phyloP scores from a whole-genome alignment of 2,888 invertebrate genomes.

The Drosophila merina region DNA sequence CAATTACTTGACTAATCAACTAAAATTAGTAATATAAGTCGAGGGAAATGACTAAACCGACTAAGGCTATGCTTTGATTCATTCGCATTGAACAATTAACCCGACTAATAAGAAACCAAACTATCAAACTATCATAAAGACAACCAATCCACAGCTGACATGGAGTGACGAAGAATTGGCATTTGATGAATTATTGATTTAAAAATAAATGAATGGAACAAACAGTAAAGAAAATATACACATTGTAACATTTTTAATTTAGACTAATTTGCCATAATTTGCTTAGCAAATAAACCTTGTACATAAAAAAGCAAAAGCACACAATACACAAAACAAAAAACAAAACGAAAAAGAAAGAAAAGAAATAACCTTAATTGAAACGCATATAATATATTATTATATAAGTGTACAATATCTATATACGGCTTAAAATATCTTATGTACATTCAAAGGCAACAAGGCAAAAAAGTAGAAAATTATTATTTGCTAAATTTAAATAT shows the following conservation, averaged over 20 bases:
- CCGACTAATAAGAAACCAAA: constrained; percentile 54
- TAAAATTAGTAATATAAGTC: constrained; percentile 64
- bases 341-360: constrained; percentile 4
- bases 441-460: constrained; percentile 51
- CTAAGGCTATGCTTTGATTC: constrained; percentile 35
- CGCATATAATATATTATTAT: constrained; percentile 73
- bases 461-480: constrained; percentile 46
- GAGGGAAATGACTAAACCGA: constrained; percentile 44
- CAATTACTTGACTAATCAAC: constrained; percentile 63
- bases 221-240: constrained; percentile 8
- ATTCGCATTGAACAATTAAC: constrained; percentile 54
- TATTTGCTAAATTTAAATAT: constrained; percentile 21
- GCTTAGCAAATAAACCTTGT: constrained; percentile 74
- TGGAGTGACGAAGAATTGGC: constrained; percentile 28
- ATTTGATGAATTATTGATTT: constrained; percentile 18
- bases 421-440: constrained; percentile 42
- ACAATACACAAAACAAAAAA: constrained; percentile 32
- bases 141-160: constrained; percentile 42
- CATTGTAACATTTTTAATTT: constrained; percentile 50
- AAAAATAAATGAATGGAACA: constrained; percentile 23
- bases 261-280: constrained; percentile 78
- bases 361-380: constrained; percentile 49
- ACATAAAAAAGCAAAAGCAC: constrained; percentile 34
- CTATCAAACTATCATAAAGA: constrained; percentile 21
- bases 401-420: constrained; percentile 50